A percentile compares a stretch with the other conserved stretches of the same genome.
Conservation (phyloP, 1,140 invertebrate species). For the Rhopalosiphum padi region DNA sequence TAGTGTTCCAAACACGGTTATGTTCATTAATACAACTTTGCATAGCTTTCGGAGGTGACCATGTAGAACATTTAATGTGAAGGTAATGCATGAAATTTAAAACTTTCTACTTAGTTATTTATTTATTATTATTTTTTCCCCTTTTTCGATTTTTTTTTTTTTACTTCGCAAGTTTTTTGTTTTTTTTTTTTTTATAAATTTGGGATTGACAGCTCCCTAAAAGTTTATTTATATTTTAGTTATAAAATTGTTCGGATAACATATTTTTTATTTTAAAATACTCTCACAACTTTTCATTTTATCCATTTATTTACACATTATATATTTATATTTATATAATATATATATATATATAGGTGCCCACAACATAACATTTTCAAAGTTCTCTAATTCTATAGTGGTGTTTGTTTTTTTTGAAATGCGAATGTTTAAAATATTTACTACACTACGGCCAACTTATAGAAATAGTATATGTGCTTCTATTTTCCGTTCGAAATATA, state of each 20-base stretch:
- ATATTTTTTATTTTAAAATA: constrained; percentile 40
- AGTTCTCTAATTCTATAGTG: neutral
- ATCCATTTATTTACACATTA: constrained; percentile 1
- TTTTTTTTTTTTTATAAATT: neutral
- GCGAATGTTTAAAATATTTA: constrained; percentile 4
- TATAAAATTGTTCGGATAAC: neutral
- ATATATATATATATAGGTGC: neutral
- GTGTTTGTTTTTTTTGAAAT: neutral
- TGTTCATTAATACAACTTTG: constrained; percentile 42
- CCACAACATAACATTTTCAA: neutral
- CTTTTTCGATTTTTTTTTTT: neutral
- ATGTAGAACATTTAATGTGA: constrained; percentile 44
- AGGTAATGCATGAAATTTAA: constrained; percentile 16
- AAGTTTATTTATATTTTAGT: constrained; percentile 6
- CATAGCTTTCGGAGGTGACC: constrained; percentile 41
- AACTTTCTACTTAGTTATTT: constrained; percentile 30
- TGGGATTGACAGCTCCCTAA: constrained; percentile 7
- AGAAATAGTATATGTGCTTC: neutral
- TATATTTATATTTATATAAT: constrained; percentile 5
- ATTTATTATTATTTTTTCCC: neutral
- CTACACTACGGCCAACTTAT: neutral
- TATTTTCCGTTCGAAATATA: neutral
- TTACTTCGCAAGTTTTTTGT: neutral
- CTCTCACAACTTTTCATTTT: neutral
- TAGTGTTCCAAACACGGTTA: constrained; percentile 24